These are phyloP conservation scores for Poecilus cupreus DNA, from an alignment of 2,888 invertebrate genomes.

Conservation along the genomic window DNA sequence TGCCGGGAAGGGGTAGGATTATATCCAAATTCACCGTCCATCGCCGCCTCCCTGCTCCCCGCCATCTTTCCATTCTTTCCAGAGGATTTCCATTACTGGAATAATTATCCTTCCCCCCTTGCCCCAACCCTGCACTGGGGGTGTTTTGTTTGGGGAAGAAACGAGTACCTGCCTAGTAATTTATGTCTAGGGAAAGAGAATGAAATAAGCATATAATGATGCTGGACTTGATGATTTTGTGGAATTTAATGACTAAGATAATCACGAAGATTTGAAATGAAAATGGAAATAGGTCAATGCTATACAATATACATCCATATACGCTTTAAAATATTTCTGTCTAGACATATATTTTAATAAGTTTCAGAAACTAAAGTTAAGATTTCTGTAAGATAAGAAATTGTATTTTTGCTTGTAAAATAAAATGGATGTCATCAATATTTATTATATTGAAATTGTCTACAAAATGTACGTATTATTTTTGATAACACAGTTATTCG, in stretches of 20 bases:
- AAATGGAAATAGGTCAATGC: not conserved
- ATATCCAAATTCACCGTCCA: slow-evolving; percentile 42
- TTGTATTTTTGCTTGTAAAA: no score
- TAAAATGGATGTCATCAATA: no score
- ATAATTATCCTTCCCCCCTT: slow-evolving; percentile 8
- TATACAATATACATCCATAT: no score
- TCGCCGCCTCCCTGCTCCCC: not conserved
- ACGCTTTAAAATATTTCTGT: no score
- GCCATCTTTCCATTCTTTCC: slow-evolving; percentile 17
- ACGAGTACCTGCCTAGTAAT: not conserved
- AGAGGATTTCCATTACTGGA: slow-evolving; percentile 42
- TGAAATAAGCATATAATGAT: no score
- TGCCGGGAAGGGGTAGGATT: slow-evolving; percentile 51
- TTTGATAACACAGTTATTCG: not conserved
- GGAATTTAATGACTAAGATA: no score
- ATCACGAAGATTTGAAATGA: no score
- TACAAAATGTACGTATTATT: not conserved
- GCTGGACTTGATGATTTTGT: not conserved
- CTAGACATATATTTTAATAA: no score
- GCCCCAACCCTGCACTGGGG: no score
- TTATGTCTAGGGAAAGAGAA: not conserved
- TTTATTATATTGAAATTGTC: not conserved
- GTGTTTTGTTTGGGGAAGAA: no score
- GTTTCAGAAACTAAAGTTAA: no score
- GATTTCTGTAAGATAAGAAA: no score